These are phyloP conservation scores for Rhodeus uyekii DNA, from an alignment of 2,797 vertebrate species.

Conservation along the genomic window DNA sequence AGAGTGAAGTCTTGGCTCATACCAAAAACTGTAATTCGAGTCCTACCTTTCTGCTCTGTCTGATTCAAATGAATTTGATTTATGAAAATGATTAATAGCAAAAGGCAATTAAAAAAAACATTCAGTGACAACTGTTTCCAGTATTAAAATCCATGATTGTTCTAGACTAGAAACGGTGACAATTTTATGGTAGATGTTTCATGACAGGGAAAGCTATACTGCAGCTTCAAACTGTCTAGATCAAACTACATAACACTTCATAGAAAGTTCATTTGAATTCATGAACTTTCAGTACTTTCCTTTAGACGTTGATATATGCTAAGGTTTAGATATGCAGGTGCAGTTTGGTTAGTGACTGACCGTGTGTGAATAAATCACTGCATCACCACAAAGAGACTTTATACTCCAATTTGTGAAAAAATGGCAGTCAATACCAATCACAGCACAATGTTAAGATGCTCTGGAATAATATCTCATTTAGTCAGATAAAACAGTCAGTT, in stretches of 20 bases:
- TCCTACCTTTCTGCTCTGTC: conserved; percentile 5
- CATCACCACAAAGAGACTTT: neutral
- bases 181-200: neutral
- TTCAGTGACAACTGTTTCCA: neutral
- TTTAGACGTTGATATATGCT: neutral
- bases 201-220: neutral
- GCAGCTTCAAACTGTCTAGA: neutral
- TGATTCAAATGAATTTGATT: conserved; percentile 13
- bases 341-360: neutral
- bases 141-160: neutral
- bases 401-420: neutral
- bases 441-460: neutral
- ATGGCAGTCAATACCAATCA: conserved; percentile 8
- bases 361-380: neutral
- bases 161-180: neutral
- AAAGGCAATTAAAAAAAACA: conserved; percentile 5
- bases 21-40: conserved; percentile 19
- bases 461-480: neutral
- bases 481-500: neutral
- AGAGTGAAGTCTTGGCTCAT: conserved; percentile 27
- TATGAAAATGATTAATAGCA: neutral
- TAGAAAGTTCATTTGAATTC: neutral
- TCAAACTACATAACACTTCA: neutral
- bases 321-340: neutral
- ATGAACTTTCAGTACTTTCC: neutral